Conservation (phyloP, 2,888 invertebrate species). For the Palloptera scutellata region DNA sequence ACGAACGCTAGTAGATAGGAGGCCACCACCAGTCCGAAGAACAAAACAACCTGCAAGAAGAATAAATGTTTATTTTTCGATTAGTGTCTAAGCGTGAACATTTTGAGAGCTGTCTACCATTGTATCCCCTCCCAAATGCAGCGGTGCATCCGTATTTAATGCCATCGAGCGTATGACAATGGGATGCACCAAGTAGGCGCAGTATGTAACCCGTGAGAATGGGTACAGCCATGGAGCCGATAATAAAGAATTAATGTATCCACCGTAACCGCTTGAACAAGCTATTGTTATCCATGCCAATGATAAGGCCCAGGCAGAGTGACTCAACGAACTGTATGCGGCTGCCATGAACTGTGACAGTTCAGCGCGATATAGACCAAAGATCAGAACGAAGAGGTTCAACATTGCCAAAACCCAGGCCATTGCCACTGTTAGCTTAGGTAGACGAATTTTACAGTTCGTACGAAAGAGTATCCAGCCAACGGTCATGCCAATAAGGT, state of each 20-base stretch:
- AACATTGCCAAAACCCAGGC: constrained; percentile 77
- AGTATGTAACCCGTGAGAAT: constrained; percentile 86
- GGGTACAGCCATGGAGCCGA: constrained; percentile 82
- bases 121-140: constrained; percentile 80
- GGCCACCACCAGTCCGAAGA: constrained; percentile 81
- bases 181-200: constrained; percentile 85
- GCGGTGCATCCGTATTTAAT: constrained; percentile 82
- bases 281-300: constrained; percentile 86
- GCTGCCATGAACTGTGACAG: constrained; percentile 76
- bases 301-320: constrained; percentile 83
- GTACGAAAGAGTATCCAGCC: constrained; percentile 86
- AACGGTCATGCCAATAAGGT: constrained; percentile 83
- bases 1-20: constrained; percentile 81
- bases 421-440: constrained; percentile 70
- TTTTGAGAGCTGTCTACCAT: constrained; percentile 68
- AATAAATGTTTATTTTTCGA: constrained; percentile 16
- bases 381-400: constrained; percentile 77
- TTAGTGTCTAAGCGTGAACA: constrained; percentile 6
- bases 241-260: constrained; percentile 76
- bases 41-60: constrained; percentile 72
- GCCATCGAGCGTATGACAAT: constrained; percentile 81
- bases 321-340: constrained; percentile 81
- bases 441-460: constrained; percentile 79
- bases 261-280: constrained; percentile 85
- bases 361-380: constrained; percentile 78